Percentiles rank a stretch among this genome's conserved stretches.
Conservation (phyloP, 2,888 invertebrate genomes). For the Heliconius hortense region DNA sequence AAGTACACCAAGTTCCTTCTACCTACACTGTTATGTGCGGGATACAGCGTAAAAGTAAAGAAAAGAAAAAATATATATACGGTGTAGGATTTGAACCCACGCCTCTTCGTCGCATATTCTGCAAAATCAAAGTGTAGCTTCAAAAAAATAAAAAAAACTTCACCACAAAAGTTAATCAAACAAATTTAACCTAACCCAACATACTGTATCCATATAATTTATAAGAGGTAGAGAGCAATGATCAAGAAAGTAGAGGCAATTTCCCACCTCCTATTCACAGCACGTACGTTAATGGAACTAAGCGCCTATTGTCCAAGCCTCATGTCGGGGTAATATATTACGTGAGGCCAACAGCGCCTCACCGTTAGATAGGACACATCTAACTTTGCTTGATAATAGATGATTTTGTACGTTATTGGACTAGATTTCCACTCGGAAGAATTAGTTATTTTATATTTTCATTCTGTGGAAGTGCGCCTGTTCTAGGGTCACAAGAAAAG, state of each 20-base stretch:
- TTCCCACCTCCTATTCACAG: conserved; percentile 12
- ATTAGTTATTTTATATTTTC: neutral
- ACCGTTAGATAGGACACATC: conserved; percentile 6
- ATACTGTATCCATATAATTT: conserved; percentile 10
- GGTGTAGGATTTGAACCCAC: no score
- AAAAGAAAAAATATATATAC: neutral
- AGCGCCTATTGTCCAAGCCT: conserved; percentile 21
- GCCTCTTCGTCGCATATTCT: no score
- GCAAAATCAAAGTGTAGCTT: neutral
- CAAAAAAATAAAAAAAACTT: no score
- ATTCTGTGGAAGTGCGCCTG: neutral
- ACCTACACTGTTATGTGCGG: neutral
- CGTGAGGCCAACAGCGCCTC: conserved; percentile 21
- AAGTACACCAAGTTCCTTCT: neutral
- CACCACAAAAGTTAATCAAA: no score
- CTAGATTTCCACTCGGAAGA: no score
- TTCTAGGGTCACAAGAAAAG: no score
- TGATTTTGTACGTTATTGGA: neutral
- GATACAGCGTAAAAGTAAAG: neutral
- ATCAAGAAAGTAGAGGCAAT: conserved; percentile 20
- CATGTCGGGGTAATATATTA: conserved; percentile 23
- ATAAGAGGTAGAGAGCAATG: conserved; percentile 4
- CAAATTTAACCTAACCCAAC: no score
- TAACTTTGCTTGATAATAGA: neutral
- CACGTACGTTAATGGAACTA: conserved; percentile 24